Base-by-base conservation (phyloP, 2,888 invertebrate species). In the Omphaloscelis lunosa region DNA sequence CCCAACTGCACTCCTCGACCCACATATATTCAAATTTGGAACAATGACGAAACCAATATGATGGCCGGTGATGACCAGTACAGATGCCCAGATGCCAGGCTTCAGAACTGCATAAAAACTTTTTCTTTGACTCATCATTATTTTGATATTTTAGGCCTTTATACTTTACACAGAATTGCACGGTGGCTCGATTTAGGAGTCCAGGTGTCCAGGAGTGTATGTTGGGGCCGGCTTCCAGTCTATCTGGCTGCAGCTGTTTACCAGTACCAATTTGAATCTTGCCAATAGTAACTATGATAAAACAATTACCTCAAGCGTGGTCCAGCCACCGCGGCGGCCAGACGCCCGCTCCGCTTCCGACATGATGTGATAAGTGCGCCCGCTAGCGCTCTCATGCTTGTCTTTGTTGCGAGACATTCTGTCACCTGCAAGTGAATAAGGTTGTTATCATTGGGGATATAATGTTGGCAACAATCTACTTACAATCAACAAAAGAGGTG, bases 291-390 rank as follows among this genome's bases (percentile, higher is more conserved):
- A 41, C 5, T 56, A 69, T 56, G 29, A 71, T 59, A 48, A 48
- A 72, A 48, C 8, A 77, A 90, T 89, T 97, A 99, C 98, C 98
- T 99, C 99, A 97, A 99, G 97, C 93, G 98, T 98, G 95, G 98
- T 98, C 99, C 99, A 99, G 95, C 98, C 98, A 89, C 99, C 98
- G 96, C 99, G 98, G 95, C 99, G 98, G 88, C 99, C 99, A 90
- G 98, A 98, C 92, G 98, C 98, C 94, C 98, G 98, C 93, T 99
- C 99, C 95, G 99, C 99, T 90, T 98, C 97, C 93, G 99, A 98
- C 98, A 99, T 98, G 96, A 99, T 98, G 92, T 98, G 98, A 96
- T 99, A 98, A 91, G 98, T 97, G 95, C 99, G 98, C 96, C 98
- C 97, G 93, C 98, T 97, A 93, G 97, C 98, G 95, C 97, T 97